Conservation (phyloP, 2,797 vertebrate genomes). For the Phrynocephalus forsythii region DNA sequence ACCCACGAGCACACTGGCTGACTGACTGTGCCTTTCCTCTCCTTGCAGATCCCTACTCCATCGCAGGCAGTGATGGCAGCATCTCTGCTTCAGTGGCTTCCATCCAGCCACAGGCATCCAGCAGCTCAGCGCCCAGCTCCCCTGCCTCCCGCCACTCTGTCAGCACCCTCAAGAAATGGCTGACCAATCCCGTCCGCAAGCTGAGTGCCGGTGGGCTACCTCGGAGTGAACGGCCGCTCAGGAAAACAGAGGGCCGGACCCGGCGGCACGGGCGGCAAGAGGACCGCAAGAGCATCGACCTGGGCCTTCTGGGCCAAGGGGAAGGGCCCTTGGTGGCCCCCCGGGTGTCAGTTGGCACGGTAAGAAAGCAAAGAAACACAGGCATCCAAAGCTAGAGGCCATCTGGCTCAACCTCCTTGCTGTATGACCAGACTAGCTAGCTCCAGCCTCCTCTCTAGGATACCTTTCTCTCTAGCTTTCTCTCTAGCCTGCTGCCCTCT, state of each 20-base stretch:
- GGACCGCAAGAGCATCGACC: slow-evolving; percentile 63
- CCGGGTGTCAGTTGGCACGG: slow-evolving; percentile 79
- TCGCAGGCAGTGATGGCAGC: slow-evolving; percentile 91
- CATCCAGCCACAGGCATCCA: slow-evolving; percentile 85
- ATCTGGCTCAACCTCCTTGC: not conserved
- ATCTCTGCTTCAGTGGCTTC: slow-evolving; percentile 90
- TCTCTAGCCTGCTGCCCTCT: too few species aligned
- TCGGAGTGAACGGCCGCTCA: slow-evolving; percentile 78
- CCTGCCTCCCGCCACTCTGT: slow-evolving; percentile 86
- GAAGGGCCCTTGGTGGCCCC: slow-evolving; percentile 74
- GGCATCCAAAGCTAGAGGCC: not conserved
- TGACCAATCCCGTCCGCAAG: slow-evolving; percentile 89
- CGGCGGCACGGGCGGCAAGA: slow-evolving; percentile 68
- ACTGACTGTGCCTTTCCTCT: not conserved
- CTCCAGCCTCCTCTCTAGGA: too few species aligned
- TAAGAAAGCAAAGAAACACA: slow-evolving; percentile 73
- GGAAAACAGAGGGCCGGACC: slow-evolving; percentile 79
- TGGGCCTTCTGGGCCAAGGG: slow-evolving; percentile 70
- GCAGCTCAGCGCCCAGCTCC: slow-evolving; percentile 88
- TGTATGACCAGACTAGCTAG: not conserved
- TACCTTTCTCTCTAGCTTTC: too few species aligned
- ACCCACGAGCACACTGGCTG: not conserved
- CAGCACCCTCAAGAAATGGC: slow-evolving; percentile 91
- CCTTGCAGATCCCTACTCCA: slow-evolving; percentile 88
- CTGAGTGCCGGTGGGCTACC: slow-evolving; percentile 79